Evolutionary conservation across 2,888 invertebrate genomes (phyloP).

Genomic region (Monoplex corrugatus): DNA sequence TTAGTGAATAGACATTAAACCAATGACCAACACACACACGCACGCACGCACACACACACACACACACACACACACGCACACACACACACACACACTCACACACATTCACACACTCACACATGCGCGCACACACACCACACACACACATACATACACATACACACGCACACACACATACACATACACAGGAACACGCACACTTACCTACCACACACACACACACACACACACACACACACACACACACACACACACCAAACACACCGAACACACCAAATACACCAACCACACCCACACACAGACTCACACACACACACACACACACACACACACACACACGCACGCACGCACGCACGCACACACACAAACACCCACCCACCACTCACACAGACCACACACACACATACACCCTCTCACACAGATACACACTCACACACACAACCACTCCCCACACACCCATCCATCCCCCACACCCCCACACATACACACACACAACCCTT

Average conservation of each 20-base stretch:
- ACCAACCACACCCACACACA: conserved; percentile 1
- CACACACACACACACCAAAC: not conserved
- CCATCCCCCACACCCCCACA: no score
- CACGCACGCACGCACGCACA: not conserved
- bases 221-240: conserved; percentile 7
- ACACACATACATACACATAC: not conserved
- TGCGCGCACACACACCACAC: no score
- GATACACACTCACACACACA: no score
- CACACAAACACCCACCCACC: no score
- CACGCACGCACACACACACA: not conserved
- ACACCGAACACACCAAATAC: no score
- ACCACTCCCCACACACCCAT: no score
- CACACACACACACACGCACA: not conserved
- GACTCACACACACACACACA: conserved; percentile 14
- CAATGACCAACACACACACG: not conserved
- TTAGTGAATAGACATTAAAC: no score
- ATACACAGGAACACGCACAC: not conserved
- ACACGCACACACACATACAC: not conserved
- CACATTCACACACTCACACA: not conserved
- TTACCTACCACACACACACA: not conserved
- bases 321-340: conserved; percentile 34
- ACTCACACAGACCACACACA: no score
- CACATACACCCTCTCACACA: no score
- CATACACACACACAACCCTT: no score
- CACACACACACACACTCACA: not conserved